A percentile compares a stretch with the other conserved stretches of the same genome.
These are phyloP conservation scores for Malthinus seriepunctatus DNA, from an alignment of 2,888 invertebrate species.

Conservation along the genomic window DNA sequence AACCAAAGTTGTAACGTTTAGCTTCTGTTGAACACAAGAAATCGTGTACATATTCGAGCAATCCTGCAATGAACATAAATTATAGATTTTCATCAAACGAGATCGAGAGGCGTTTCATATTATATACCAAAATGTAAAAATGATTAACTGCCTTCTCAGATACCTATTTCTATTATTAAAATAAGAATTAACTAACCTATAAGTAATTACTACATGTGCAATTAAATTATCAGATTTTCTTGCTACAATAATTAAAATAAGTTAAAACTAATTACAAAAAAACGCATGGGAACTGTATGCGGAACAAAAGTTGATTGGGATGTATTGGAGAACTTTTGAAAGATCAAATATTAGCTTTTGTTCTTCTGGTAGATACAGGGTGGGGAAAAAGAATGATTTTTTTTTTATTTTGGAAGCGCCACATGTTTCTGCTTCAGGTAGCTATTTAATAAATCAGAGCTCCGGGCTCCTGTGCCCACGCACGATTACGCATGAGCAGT, in stretches of 20 bases:
- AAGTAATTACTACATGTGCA: constrained; percentile 6
- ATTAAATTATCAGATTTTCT: constrained; percentile 5
- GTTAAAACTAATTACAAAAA: constrained; percentile 18
- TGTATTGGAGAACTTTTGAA: no score
- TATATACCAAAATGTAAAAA: constrained; percentile 37
- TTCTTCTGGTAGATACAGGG: no score
- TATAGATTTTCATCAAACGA: constrained; percentile 37
- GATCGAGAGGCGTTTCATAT: constrained; percentile 35
- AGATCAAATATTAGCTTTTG: no score
- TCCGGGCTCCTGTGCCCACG: no score
- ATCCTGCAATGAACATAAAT: constrained; percentile 32
- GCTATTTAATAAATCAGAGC: no score
- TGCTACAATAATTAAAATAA: neutral
- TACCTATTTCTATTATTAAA: constrained; percentile 18
- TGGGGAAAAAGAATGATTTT: no score
- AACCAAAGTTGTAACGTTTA: constrained; percentile 38
- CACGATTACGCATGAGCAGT: no score
- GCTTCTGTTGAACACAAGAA: constrained; percentile 38
- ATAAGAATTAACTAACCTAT: constrained; percentile 10
- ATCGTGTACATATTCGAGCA: constrained; percentile 19
- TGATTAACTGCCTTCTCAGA: constrained; percentile 37
- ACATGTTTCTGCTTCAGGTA: no score
- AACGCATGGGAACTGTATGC: no score
- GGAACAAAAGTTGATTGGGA: no score
- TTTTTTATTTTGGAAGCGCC: no score